Base-by-base conservation (phyloP, 2,797 vertebrate species). In the Ceryle rudis region DNA sequence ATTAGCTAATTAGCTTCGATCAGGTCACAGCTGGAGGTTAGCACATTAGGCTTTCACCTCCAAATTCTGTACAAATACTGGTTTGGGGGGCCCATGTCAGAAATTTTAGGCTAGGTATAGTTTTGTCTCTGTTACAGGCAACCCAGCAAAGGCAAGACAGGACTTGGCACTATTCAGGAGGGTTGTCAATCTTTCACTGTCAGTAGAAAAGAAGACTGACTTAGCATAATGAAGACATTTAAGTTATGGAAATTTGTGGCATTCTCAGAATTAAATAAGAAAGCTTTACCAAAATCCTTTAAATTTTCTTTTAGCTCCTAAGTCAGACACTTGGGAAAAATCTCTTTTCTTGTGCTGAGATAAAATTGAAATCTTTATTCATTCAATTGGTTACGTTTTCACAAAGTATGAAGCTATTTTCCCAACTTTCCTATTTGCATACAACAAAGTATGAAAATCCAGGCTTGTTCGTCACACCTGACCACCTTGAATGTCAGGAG, bases 1-100 rank as follows among this genome's bases (percentile, higher is more conserved):
- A 39, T 39, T 39, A 39, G 39, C 39, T 39, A 91, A 92, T 37
- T 67, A 97, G 26, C 22, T 97, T 97, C 97, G 81, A 94, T 94
- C 78, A 89, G 58, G 70, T 81, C 64, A 89, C 92, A 96, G 77
- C 49, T 97, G 74, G 51, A 84, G 58, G 29, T 91, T 89, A 96
- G 83, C 79, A 95, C 61, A 81, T 70, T 58, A 81, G 47, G 18
- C 29, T 95, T 96, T 91, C 92, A 72, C 11, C 78, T 80, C 66
- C 44, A 87, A 39, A 96, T 94, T 86, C 81, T 58, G 37, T 67
- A 94, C 33, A 91, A 95, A 92, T 69, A 61, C 46, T 35, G 21
- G 39, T 89, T 95, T 90, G 57, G 15, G 58, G 92, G 70, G 66
- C 25, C 31, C 51, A 87, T 89, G 44, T 75, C 67, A 94, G 74